A percentile compares a stretch with the other conserved stretches of the same genome.
phyloP scores from a whole-genome alignment of 2,888 invertebrate species.

The Drosophila atripex region DNA sequence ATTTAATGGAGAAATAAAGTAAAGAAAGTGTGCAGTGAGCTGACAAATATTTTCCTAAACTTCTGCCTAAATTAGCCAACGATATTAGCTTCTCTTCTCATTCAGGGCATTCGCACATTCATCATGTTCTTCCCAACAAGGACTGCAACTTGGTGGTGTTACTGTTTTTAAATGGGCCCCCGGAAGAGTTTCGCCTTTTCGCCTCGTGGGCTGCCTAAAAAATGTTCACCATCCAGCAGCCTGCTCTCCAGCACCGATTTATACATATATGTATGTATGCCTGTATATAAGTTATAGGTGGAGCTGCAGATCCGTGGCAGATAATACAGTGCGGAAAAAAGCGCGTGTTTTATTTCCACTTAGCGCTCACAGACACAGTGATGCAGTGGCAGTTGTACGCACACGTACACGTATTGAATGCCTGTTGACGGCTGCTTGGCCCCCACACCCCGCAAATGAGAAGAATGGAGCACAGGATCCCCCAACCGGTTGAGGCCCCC shows the following conservation, averaged over 20 bases:
- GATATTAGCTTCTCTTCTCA: background rate
- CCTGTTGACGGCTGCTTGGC: slow-evolving; percentile 71
- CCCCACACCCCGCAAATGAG: slow-evolving; percentile 7
- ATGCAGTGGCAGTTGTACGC: slow-evolving; percentile 40
- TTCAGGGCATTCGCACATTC: slow-evolving; percentile 9
- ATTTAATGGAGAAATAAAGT: background rate
- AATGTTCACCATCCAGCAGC: slow-evolving; percentile 35
- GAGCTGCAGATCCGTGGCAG: slow-evolving; percentile 47
- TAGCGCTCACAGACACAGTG: slow-evolving; percentile 60
- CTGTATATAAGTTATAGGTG: background rate
- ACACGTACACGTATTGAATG: slow-evolving; percentile 63
- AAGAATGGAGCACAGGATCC: background rate
- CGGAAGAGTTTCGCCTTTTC: slow-evolving; percentile 45
- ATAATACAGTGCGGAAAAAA: slow-evolving; percentile 74
- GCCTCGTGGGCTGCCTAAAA: slow-evolving; percentile 48
- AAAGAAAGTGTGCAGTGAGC: background rate
- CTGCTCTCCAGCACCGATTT: slow-evolving; percentile 16
- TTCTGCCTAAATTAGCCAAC: too few relatives aligned
- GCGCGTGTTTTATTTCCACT: slow-evolving; percentile 79
- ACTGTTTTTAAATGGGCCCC: slow-evolving; percentile 38
- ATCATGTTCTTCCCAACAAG: background rate
- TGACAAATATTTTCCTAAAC: background rate
- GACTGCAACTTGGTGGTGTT: slow-evolving; percentile 8
- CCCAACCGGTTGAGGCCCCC: background rate
- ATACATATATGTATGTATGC: background rate